phyloP scores from a whole-genome alignment of 92 coral and sea anemone genomes.

The Actinernus sp. region DNA sequence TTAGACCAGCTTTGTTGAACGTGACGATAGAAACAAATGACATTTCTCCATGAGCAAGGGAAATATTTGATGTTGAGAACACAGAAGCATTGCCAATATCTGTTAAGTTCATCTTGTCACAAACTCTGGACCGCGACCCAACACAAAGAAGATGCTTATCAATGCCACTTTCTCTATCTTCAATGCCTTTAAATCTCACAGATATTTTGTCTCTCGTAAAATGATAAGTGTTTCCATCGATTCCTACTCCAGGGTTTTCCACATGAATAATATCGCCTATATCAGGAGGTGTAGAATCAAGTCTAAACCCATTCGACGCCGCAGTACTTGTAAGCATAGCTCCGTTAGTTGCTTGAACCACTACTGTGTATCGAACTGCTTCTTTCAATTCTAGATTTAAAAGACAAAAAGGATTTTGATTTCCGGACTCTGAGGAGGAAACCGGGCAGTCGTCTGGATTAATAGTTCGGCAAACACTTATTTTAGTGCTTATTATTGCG shows the following conservation, averaged over 20 bases:
- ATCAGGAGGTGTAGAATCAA: constrained; percentile 80
- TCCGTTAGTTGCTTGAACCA: constrained; percentile 57
- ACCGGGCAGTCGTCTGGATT: constrained; percentile 60
- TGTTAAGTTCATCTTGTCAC: constrained; percentile 58
- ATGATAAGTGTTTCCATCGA: background rate
- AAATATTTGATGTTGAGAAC: constrained; percentile 28
- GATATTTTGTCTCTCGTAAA: constrained; percentile 60
- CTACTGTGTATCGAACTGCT: constrained; percentile 56
- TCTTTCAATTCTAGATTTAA: constrained; percentile 59
- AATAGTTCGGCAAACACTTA: constrained; percentile 65
- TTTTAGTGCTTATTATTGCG: constrained; percentile 47
- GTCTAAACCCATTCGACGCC: constrained; percentile 63
- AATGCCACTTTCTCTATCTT: constrained; percentile 79
- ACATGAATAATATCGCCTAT: constrained; percentile 57
- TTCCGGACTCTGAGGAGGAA: constrained; percentile 52
- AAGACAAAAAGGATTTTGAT: constrained; percentile 41
- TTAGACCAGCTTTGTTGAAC: constrained; percentile 67
- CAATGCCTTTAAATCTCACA: constrained; percentile 66
- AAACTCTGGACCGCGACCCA: constrained; percentile 73
- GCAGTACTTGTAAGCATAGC: constrained; percentile 53
- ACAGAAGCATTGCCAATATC: constrained; percentile 35
- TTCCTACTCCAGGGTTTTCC: constrained; percentile 13
- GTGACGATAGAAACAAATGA: constrained; percentile 82
- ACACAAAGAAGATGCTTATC: constrained; percentile 54
- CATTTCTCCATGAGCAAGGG: constrained; percentile 56